A percentile compares a stretch with the other conserved stretches of the same genome.
Evolutionary conservation across 2,113 vertebrate species (phyloP).

Genomic region (Saccopteryx leptura): DNA sequence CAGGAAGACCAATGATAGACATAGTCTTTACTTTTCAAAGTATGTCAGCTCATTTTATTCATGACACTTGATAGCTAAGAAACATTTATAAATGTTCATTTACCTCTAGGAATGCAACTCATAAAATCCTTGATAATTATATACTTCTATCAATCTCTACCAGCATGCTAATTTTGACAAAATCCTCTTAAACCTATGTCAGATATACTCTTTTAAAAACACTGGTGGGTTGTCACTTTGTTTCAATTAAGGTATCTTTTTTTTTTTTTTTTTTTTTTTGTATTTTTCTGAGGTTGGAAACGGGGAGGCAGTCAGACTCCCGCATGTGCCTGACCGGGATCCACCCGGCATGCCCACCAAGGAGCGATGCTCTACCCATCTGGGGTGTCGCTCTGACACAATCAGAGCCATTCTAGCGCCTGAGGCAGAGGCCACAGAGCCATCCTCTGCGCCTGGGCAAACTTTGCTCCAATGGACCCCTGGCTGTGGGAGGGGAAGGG

Average conservation of each 20-base stretch:
- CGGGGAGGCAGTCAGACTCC: too few relatives aligned
- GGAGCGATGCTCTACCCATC: too few relatives aligned
- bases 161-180: background rate
- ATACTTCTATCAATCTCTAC: background rate
- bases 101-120: background rate
- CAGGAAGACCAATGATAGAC: background rate
- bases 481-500: too few relatives aligned
- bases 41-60: background rate
- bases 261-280: too few relatives aligned
- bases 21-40: constrained; percentile 19
- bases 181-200: background rate
- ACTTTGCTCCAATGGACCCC: too few relatives aligned
- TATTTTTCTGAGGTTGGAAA: too few relatives aligned
- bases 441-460: too few relatives aligned
- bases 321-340: too few relatives aligned
- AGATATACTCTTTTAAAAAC: background rate
- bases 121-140: constrained; percentile 45
- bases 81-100: background rate
- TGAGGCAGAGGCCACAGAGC: too few relatives aligned
- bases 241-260: background rate
- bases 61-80: constrained; percentile 3
- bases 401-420: too few relatives aligned
- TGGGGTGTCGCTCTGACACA: too few relatives aligned
- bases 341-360: too few relatives aligned
- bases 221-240: background rate